Evolutionary conservation across 2,113 vertebrate species (phyloP).

Genomic region (Scopus umbretta): DNA sequence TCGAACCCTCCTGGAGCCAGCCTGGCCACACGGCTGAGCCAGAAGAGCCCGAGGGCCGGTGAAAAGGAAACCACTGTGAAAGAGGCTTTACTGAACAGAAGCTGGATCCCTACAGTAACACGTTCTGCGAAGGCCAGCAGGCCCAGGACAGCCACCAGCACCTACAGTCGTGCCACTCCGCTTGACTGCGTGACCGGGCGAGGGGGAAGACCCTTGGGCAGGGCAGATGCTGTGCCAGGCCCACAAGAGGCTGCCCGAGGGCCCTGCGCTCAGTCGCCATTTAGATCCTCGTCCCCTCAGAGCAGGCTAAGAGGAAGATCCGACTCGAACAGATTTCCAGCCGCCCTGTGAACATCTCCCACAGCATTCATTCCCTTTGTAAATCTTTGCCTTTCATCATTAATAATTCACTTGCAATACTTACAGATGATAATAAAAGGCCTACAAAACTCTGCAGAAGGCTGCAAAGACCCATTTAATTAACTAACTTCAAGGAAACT

Average conservation of each 20-base stretch:
- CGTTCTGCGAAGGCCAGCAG: rapidly evolving
- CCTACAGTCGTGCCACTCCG: rapidly evolving
- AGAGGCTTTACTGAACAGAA: not conserved
- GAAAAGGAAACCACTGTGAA: not conserved
- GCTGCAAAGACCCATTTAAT: conserved; percentile 23
- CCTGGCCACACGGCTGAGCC: not conserved
- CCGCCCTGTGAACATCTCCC: not conserved
- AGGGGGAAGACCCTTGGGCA: not conserved
- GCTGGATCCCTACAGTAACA: not conserved
- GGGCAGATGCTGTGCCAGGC: not conserved
- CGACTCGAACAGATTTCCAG: not conserved
- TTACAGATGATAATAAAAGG: not conserved
- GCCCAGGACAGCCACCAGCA: not conserved
- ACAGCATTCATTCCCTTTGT: not conserved
- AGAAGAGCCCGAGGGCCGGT: not conserved
- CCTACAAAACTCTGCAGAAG: not conserved
- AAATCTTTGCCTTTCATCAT: conserved; percentile 30
- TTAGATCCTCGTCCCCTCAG: not conserved
- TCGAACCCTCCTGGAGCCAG: not conserved
- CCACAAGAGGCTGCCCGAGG: rapidly evolving
- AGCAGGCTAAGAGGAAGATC: not conserved
- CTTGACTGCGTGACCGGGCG: not conserved
- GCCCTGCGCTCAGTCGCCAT: not conserved
- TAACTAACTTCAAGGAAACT: not conserved
- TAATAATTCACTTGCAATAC: conserved; percentile 13